phyloP scores from a whole-genome alignment of 2,113 vertebrate genomes.

The Mesocricetus auratus region DNA sequence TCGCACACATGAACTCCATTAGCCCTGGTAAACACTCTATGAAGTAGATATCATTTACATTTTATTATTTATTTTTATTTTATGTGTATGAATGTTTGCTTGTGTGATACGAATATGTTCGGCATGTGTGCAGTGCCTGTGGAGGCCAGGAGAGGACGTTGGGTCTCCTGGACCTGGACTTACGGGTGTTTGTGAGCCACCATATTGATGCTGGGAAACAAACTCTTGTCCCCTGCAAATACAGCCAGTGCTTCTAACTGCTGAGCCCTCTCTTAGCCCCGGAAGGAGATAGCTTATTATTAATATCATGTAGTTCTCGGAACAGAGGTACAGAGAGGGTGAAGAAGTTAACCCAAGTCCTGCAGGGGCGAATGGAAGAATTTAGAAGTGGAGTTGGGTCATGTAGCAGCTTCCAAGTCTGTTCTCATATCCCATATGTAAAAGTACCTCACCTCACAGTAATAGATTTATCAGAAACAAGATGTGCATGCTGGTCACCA shows the following conservation, averaged over 20 bases:
- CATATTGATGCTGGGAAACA: not conserved
- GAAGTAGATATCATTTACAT: not conserved
- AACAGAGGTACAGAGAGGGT: slow-evolving; percentile 45
- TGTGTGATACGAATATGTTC: not conserved
- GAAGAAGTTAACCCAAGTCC: slow-evolving; percentile 22
- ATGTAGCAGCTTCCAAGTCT: not conserved
- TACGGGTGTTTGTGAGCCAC: not conserved
- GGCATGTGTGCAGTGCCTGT: not conserved
- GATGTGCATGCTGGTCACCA: slow-evolving; percentile 63
- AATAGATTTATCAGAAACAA: slow-evolving; percentile 76
- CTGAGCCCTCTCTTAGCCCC: not conserved
- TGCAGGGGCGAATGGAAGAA: not conserved
- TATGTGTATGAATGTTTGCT: not conserved
- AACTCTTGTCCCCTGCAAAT: not conserved
- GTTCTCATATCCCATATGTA: slow-evolving; percentile 8
- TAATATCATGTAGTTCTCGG: not conserved
- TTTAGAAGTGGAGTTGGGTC: slow-evolving; percentile 3
- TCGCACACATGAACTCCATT: not conserved
- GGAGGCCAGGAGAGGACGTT: not conserved
- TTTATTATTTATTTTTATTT: not conserved
- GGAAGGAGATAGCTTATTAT: not conserved
- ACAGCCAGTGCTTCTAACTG: not conserved
- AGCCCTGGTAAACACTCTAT: not conserved
- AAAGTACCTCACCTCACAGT: slow-evolving; percentile 14
- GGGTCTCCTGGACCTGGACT: not conserved